Conservation (phyloP, 2,797 vertebrate species). For the Oreochromis mossambicus region DNA sequence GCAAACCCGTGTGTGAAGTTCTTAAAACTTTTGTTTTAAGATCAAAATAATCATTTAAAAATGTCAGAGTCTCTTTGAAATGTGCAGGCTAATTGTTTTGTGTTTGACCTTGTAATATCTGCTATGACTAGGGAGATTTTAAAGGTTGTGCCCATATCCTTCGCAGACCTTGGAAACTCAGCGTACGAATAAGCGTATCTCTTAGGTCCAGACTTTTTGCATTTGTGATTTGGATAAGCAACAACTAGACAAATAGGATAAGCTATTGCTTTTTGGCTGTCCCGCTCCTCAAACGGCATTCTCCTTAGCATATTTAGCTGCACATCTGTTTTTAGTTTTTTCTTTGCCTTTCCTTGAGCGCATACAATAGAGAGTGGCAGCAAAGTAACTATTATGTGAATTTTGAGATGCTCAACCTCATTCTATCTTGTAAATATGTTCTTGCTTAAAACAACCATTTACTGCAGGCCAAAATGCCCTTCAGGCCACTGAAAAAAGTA, state of each 20-base stretch:
- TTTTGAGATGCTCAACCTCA: not conserved
- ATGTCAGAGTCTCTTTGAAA: not conserved
- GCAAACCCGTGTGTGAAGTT: not conserved
- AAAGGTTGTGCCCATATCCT: not conserved
- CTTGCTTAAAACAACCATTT: not conserved
- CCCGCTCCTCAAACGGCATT: not conserved
- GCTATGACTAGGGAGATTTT: not conserved
- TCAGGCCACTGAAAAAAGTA: not conserved
- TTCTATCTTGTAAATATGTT: not conserved
- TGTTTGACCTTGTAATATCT: not conserved
- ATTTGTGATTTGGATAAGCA: not conserved
- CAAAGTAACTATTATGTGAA: not conserved
- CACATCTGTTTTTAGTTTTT: no score
- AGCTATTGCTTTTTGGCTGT: not conserved
- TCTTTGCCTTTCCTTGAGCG: no score
- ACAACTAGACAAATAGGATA: not conserved
- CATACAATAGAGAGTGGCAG: not conserved
- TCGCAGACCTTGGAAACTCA: not conserved
- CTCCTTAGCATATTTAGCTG: no score
- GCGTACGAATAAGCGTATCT: not conserved
- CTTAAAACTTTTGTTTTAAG: not conserved
- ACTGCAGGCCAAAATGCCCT: not conserved
- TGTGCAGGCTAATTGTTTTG: accelerated
- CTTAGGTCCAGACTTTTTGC: not conserved
- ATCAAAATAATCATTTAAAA: not conserved